These are phyloP conservation scores for Fragum sueziense DNA, from an alignment of 2,888 invertebrate species.

Conservation along the genomic window DNA sequence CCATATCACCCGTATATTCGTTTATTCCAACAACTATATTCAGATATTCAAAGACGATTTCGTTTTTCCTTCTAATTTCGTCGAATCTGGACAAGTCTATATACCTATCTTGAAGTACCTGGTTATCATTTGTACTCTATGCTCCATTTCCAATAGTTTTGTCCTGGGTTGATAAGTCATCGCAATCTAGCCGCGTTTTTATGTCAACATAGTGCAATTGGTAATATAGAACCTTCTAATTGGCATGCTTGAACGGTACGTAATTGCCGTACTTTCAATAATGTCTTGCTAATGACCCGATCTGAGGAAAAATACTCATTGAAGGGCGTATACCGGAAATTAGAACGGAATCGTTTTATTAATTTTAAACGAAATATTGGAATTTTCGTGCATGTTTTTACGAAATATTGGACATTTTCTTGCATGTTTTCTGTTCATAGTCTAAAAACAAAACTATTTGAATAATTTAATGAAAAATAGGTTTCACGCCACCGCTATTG, in stretches of 20 bases:
- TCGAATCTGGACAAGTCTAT: too few relatives aligned
- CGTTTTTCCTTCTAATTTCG: too few relatives aligned
- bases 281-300: neutral
- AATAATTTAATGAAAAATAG: constrained; percentile 8
- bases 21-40: too few relatives aligned
- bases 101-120: too few relatives aligned
- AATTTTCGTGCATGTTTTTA: constrained; percentile 5
- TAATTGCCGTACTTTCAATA: constrained; percentile 1
- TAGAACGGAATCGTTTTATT: neutral
- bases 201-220: neutral
- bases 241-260: constrained; percentile 9
- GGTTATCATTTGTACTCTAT: too few relatives aligned
- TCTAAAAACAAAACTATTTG: constrained; percentile 4
- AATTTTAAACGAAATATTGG: neutral
- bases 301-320: constrained; percentile 1
- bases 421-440: neutral
- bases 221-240: neutral
- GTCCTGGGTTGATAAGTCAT: constrained; percentile 6
- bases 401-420: constrained; percentile 6
- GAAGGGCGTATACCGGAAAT: constrained; percentile 13
- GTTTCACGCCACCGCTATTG: constrained; percentile 2
- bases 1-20: too few relatives aligned
- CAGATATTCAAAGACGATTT: too few relatives aligned
- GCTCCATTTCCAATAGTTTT: too few relatives aligned
- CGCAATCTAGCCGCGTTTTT: neutral